These are phyloP conservation scores for Galleria mellonella DNA, from an alignment of 1,140 invertebrate genomes.

Conservation along the genomic window DNA sequence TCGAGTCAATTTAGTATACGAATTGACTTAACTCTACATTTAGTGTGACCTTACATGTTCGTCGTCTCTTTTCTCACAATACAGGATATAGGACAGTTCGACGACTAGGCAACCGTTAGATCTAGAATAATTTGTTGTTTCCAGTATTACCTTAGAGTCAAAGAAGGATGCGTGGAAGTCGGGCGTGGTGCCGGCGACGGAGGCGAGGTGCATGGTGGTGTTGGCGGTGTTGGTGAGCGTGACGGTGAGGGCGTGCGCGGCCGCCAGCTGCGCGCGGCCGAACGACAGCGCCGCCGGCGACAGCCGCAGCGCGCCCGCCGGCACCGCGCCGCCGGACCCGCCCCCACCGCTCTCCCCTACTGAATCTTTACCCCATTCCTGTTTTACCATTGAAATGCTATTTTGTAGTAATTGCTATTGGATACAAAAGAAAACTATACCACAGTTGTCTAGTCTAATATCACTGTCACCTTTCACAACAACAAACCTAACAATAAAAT, in stretches of 20 bases:
- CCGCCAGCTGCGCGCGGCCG: constrained; percentile 40
- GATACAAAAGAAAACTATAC: too few relatives aligned
- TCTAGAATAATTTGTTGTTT: too few relatives aligned
- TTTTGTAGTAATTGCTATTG: neutral
- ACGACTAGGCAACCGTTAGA: too few relatives aligned
- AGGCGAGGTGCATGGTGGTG: constrained; percentile 57
- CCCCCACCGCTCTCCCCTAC: constrained; percentile 5
- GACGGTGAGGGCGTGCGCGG: constrained; percentile 40
- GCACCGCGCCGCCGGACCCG: constrained; percentile 6
- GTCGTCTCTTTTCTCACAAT: too few relatives aligned
- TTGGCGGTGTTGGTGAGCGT: constrained; percentile 56
- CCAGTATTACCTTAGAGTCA: constrained; percentile 57
- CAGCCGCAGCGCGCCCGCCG: constrained; percentile 27
- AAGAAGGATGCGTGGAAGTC: constrained; percentile 67
- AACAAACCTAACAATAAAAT: too few relatives aligned
- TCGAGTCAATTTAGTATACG: too few relatives aligned
- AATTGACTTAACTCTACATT: too few relatives aligned
- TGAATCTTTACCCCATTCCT: constrained; percentile 49
- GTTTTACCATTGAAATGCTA: neutral
- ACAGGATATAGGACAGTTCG: too few relatives aligned
- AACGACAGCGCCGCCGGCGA: constrained; percentile 32
- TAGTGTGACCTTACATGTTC: too few relatives aligned
- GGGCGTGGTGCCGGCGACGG: constrained; percentile 55
- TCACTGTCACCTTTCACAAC: too few relatives aligned
- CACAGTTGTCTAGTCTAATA: too few relatives aligned